Conservation (phyloP, 2,888 invertebrate species). For the Megalurothrips usitatus region DNA sequence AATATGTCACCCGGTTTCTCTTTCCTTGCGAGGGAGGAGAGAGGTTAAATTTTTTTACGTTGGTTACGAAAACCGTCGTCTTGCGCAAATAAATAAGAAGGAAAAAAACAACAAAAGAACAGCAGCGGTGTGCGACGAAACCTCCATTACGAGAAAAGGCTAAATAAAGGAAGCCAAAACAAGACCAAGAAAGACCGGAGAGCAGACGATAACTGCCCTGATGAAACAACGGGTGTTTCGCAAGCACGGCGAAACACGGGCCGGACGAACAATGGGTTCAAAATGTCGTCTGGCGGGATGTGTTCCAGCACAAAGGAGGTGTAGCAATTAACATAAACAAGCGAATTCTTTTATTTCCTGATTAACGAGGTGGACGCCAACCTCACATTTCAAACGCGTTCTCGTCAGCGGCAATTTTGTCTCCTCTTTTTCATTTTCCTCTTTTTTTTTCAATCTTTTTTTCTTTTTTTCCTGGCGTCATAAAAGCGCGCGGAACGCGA, state of each 20-base stretch:
- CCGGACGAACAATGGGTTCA: constrained; percentile 11
- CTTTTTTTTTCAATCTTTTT: too few relatives aligned
- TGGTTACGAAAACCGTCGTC: too few relatives aligned
- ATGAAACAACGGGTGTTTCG: constrained; percentile 20
- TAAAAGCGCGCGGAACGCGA: too few relatives aligned
- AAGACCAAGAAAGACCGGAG: background rate
- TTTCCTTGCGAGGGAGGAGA: too few relatives aligned
- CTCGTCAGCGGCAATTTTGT: background rate
- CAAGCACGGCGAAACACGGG: background rate
- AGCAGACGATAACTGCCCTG: constrained; percentile 9
- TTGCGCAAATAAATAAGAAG: too few relatives aligned
- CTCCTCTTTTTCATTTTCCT: too few relatives aligned
- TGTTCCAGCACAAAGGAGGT: constrained; percentile 18
- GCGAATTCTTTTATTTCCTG: constrained; percentile 17
- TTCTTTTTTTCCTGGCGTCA: too few relatives aligned
- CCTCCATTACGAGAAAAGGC: background rate
- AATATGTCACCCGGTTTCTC: too few relatives aligned
- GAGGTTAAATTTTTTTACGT: too few relatives aligned
- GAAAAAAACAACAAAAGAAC: too few relatives aligned
- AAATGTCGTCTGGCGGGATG: background rate
- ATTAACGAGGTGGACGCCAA: background rate
- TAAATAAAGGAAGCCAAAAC: background rate
- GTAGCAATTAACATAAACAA: constrained; percentile 25
- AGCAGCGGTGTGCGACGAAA: too few relatives aligned
- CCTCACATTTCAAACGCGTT: background rate